Evolutionary conservation across 2,888 invertebrate genomes (phyloP), one percentile per base, ranked within the genome.

Genomic region (Volucella inflata): DNA sequence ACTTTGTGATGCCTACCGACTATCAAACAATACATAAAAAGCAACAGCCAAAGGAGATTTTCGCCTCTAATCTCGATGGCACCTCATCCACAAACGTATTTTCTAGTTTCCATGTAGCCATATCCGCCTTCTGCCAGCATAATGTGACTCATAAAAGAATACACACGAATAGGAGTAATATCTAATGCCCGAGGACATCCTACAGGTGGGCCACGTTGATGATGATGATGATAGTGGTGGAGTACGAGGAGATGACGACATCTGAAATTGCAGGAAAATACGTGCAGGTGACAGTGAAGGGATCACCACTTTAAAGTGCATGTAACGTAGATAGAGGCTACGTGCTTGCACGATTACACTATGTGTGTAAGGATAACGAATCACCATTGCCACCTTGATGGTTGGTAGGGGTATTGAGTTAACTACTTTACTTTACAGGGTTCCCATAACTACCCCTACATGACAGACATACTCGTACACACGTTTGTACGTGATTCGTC

Each of bases 281-380:
- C 85, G 84, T 85, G 80, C 80, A 85, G 65, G 67, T 85, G 85
- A 81, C 70, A 72, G 71, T 59, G 76, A 72, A 55, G 76, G 46
- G 57, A 65, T 80, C 55, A 75, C 80, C 84, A 84, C 75, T 65
- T 84, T 71, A 84, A 76, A 79, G 64, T 79, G 75, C 84, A 84
- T 75, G 57, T 80, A 70, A 53, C 55, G 65, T 59, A 30, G 30
- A 6, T 30, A 30, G 30, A 6, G 30, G 30, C 30, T 30, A 76
- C 71, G 70, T 79, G 85, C 62, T 76, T 72, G 62, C 65, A 72
- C 50, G 67, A 85, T 76, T 80, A 80, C 67, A 50, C 17, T 51
- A 55, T 70, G 44, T 72, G 50, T 65, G 51, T 21, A 44, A 12
- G 10, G 38, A 48, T 6, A 30, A 30, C 53, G 48, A 30, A 57